phyloP scores from a whole-genome alignment of 2,888 invertebrate genomes.

The Megalurothrips usitatus region DNA sequence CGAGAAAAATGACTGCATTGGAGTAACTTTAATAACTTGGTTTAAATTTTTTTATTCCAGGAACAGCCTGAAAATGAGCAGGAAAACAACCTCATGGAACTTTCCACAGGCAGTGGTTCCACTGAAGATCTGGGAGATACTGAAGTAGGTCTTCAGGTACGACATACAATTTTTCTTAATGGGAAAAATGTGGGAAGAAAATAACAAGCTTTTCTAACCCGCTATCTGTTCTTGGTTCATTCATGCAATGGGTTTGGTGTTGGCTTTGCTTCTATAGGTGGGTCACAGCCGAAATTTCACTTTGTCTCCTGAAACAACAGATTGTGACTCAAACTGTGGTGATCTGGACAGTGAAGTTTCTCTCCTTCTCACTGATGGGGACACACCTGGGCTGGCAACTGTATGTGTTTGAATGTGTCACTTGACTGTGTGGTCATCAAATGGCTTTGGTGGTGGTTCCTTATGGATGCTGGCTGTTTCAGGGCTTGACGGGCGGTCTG shows the following conservation, averaged over 20 bases:
- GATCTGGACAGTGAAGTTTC: conserved; percentile 82
- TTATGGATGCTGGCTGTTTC: background rate
- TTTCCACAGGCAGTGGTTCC: conserved; percentile 58
- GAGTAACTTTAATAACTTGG: background rate
- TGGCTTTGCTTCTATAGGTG: conserved; percentile 48
- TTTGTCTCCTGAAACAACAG: conserved; percentile 86
- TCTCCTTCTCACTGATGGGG: conserved; percentile 61
- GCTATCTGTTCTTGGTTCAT: background rate
- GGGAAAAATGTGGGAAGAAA: background rate
- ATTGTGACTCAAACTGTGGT: conserved; percentile 83
- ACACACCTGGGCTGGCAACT: conserved; percentile 42
- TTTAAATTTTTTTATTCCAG: conserved; percentile 41
- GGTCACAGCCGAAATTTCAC: conserved; percentile 79
- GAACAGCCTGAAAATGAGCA: conserved; percentile 52
- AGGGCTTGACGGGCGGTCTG: conserved; percentile 50
- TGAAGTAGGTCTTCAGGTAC: conserved; percentile 16
- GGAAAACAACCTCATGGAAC: conserved; percentile 56
- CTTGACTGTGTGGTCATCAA: background rate
- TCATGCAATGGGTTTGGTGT: background rate
- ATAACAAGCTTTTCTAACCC: background rate
- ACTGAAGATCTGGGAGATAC: conserved; percentile 61
- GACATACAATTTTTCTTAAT: background rate
- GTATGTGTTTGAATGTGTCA: conserved; percentile 39
- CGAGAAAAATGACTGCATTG: no score
- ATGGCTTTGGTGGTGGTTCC: background rate